Evolutionary conservation across 2,888 invertebrate genomes (phyloP).

Genomic region (Schizaphis graminum): DNA sequence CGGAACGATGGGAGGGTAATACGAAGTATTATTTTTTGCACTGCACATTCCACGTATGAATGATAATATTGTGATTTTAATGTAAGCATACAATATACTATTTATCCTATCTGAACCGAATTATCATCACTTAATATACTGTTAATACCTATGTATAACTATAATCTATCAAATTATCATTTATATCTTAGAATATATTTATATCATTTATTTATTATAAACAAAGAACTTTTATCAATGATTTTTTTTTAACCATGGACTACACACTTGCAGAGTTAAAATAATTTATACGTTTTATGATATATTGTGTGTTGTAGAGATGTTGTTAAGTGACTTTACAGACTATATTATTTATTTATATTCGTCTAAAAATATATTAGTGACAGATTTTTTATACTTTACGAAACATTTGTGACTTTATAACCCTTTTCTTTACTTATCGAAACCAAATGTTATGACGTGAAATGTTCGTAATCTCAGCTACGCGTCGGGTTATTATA

Average conservation of each 20-base stretch:
- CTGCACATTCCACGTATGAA: too few relatives aligned
- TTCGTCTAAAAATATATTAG: neutral
- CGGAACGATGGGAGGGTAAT: too few relatives aligned
- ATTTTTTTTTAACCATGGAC: neutral
- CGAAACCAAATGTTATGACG: neutral
- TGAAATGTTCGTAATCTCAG: neutral
- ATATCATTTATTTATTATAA: too few relatives aligned
- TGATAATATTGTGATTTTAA: neutral
- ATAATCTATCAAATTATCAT: neutral
- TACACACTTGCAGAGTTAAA: neutral
- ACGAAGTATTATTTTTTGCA: too few relatives aligned
- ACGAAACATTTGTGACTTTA: neutral
- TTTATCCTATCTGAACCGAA: neutral
- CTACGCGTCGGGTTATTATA: neutral
- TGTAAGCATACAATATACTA: neutral
- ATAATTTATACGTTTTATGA: neutral
- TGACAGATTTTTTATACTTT: neutral
- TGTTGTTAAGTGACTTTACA: neutral
- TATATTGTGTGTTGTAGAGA: neutral
- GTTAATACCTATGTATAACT: neutral
- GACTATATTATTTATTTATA: neutral
- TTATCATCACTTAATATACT: neutral
- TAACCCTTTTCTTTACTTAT: neutral
- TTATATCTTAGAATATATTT: neutral
- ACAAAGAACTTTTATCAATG: neutral